Evolutionary conservation across 2,113 vertebrate genomes (phyloP), one percentile per base, ranked within the genome.

Genomic region (Electrona antarctica): DNA sequence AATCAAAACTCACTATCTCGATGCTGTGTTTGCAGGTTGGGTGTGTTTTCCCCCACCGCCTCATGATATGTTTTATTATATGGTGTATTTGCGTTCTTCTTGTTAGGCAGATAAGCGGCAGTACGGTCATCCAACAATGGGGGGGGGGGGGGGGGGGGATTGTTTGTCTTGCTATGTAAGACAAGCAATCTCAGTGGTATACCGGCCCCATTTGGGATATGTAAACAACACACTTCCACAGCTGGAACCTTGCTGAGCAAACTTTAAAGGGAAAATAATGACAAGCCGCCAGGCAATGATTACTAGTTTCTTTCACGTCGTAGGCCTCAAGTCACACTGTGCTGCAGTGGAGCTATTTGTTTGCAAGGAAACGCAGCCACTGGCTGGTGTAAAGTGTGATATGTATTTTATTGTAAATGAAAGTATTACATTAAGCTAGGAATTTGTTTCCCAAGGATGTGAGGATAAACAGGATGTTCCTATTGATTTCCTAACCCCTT

Each of bases 401-500:
- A 56, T 4, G 47, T 9, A 28, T 7, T 69, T 15, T 14, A 3
- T 48, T 46, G 4, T 8, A 63, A 73, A 73, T 46, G 62, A 62
- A 45, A 14, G 29, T 21, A 3, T 62, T 79, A 69, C 72, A 88
- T 80, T 77, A 78, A 67, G 59, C 6, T 12, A 11, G 60, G 68
- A 71, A 71, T 71, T 71, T 51, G 28, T 60, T 8, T 7, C 60
- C 59, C 7, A 65, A 58, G 60, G 14, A 73, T 46, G 69, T 1
- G 10, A 47, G 67, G 57, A 49, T 71, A 77, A 80, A 80, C 15
- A 50, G 45, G 48, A 48, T 60, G 64, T 47, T 72, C 12, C 7
- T 66, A 86, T 81, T 88, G 85, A 85, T 83, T 85, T 76, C 33
- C 41, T 51, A 51, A 41, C 67, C 8, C 8, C 72, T 51, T 55